phyloP scores from a whole-genome alignment of 2,797 vertebrate genomes.

The Channallabes apus region DNA sequence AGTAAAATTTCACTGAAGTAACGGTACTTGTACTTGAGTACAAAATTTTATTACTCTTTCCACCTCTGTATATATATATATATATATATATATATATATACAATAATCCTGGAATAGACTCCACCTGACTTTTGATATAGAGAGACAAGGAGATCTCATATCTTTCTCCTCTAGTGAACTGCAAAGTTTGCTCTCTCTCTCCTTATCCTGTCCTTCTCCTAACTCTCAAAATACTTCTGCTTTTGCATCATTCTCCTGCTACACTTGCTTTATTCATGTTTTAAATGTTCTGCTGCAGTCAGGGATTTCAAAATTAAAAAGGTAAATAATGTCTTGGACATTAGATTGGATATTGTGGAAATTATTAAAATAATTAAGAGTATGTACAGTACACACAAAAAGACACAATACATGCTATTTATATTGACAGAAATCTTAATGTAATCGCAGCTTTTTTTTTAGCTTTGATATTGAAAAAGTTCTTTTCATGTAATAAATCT shows the following conservation, averaged over 20 bases:
- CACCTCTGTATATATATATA: neutral
- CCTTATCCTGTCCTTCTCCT: slow-evolving; percentile 9
- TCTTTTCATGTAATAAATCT: slow-evolving; percentile 47
- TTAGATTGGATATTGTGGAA: neutral
- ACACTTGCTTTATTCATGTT: slow-evolving; percentile 84
- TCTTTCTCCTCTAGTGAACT: slow-evolving; percentile 60
- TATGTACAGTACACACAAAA: neutral
- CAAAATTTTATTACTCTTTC: too few species aligned
- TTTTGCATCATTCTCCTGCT: slow-evolving; percentile 72
- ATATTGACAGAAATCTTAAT: slow-evolving; percentile 47
- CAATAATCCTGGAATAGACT: neutral
- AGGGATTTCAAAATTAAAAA: slow-evolving; percentile 68
- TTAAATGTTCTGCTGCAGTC: slow-evolving; percentile 79
- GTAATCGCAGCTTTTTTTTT: slow-evolving; percentile 60
- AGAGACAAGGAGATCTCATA: slow-evolving; percentile 45
- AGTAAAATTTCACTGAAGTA: too few species aligned
- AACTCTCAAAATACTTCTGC: slow-evolving; percentile 70
- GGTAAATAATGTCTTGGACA: slow-evolving; percentile 48
- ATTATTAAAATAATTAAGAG: slow-evolving; percentile 3
- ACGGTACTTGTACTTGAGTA: too few species aligned
- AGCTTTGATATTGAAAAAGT: slow-evolving; percentile 46
- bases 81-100: too few species aligned
- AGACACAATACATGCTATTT: slow-evolving; percentile 10
- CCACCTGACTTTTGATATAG: slow-evolving; percentile 40
- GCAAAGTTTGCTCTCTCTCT: slow-evolving; percentile 42